phyloP scores from a whole-genome alignment of 1,140 invertebrate species.

The Microvelia longipes region DNA sequence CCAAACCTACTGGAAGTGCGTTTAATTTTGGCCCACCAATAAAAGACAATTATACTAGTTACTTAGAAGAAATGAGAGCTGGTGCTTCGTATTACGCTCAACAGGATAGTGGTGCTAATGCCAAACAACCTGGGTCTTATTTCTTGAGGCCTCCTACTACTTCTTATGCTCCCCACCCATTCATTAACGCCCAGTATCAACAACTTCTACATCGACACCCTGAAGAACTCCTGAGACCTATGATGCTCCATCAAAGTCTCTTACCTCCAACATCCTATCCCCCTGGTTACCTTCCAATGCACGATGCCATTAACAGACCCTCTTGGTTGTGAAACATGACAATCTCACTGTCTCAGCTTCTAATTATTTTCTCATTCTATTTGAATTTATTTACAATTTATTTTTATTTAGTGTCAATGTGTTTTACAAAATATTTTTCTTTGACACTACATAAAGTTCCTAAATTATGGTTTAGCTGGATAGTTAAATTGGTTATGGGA shows the following conservation, averaged over 20 bases:
- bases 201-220: constrained; percentile 46
- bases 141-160: constrained; percentile 37
- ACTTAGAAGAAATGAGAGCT: constrained; percentile 38
- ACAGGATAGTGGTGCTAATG: constrained; percentile 31
- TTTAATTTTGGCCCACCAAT: constrained; percentile 49
- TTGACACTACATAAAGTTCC: no score
- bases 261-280: constrained; percentile 40
- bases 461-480: no score
- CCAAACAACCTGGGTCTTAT: constrained; percentile 29
- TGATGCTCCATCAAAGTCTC: constrained; percentile 40
- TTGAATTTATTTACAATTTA: no score
- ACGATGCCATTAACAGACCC: constrained; percentile 43
- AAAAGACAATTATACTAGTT: constrained; percentile 36
- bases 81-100: constrained; percentile 20
- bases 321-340: constrained; percentile 30
- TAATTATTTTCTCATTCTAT: no score
- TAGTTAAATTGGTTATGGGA: no score
- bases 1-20: constrained; percentile 43
- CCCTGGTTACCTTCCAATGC: constrained; percentile 40
- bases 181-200: constrained; percentile 43
- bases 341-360: background rate
- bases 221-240: constrained; percentile 37
- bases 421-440: no score
- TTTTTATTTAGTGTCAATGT: no score
- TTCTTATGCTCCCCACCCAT: constrained; percentile 27